Base-by-base conservation (phyloP, 2,797 vertebrate species). In the Adrianichthys oophorus region DNA sequence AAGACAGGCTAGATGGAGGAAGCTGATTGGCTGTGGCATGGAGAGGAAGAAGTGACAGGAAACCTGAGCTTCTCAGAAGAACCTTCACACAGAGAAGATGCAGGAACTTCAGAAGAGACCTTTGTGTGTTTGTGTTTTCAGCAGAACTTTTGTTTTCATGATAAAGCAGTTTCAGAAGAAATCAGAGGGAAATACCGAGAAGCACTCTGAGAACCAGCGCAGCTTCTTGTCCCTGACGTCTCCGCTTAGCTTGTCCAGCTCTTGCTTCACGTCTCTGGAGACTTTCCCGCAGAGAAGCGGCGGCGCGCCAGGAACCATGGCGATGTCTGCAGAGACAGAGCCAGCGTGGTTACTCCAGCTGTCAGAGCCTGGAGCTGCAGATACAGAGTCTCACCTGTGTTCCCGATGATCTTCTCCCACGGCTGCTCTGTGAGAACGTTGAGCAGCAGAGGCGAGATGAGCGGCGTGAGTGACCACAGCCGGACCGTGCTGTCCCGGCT, bases 401-500 rank as follows among this genome's bases (percentile, higher is more conserved):
- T 98, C 21, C 97, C 93, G 0, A 97, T 92, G 70, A 98, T 92
- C 72, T 93, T 94, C 64, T 98, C 97, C 97, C 96, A 99, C 18
- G 93, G 85, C 79, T 92, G 93, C 43, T 95, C 90, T 15, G 91
- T 92, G 61, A 98, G 75, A 66, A 99, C 91, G 79, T 93, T 94
- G 48, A 98, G 93, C 73, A 95, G 92, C 58, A 99, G 87, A 15
- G 94, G 93, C 4, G 92, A 90, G 70, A 96, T 92, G 63, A 99
- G 90, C 1, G 97, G 92, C 0, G 93, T 91, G 66, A 99, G 77
- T 2, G 97, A 98, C 97, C 97, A 99, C 17, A 99, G 93, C 58
- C 97, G 90, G 74, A 99, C 96, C 1, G 97, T 99, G 10, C 97
- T 98, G 85, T 99, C 97, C 51, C 97, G 93, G 68, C 96, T 98